Percentiles rank a stretch among this genome's conserved stretches.
These are phyloP conservation scores for Pachypsylla venusta DNA, from an alignment of 1,140 invertebrate genomes.

Conservation along the genomic window DNA sequence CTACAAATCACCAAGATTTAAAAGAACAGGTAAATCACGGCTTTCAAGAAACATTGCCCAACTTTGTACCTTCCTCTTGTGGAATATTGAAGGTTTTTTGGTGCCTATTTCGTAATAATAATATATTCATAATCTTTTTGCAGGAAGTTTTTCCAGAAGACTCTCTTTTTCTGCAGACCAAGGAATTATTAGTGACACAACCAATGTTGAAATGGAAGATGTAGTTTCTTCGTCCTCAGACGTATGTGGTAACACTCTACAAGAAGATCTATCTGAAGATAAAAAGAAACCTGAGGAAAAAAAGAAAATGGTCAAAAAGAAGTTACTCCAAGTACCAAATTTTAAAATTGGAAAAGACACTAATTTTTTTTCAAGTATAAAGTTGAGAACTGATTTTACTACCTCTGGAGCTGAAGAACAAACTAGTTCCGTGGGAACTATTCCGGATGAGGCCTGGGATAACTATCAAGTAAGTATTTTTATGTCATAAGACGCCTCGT, in stretches of 20 bases:
- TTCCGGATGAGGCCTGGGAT: conserved; percentile 41
- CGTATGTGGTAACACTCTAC: too few relatives aligned
- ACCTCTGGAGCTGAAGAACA: conserved; percentile 1
- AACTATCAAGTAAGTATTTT: conserved; percentile 49
- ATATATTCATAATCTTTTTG: too few relatives aligned
- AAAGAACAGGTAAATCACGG: too few relatives aligned
- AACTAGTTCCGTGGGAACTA: neutral
- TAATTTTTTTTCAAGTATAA: neutral
- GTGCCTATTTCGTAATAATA: too few relatives aligned
- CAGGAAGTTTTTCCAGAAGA: neutral
- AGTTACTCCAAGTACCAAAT: neutral
- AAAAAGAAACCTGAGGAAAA: too few relatives aligned
- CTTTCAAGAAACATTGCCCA: too few relatives aligned
- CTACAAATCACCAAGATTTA: too few relatives aligned
- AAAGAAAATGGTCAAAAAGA: neutral
- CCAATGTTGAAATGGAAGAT: neutral
- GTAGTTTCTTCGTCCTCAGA: too few relatives aligned
- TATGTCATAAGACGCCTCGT: too few relatives aligned
- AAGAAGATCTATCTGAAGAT: too few relatives aligned
- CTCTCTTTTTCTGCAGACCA: neutral
- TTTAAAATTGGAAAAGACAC: neutral
- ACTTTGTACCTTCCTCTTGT: too few relatives aligned
- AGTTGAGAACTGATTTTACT: neutral
- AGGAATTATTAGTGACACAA: neutral
- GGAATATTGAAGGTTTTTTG: too few relatives aligned